Evolutionary conservation across 2,797 vertebrate genomes (phyloP).

Genomic region (Mus minutoides): DNA sequence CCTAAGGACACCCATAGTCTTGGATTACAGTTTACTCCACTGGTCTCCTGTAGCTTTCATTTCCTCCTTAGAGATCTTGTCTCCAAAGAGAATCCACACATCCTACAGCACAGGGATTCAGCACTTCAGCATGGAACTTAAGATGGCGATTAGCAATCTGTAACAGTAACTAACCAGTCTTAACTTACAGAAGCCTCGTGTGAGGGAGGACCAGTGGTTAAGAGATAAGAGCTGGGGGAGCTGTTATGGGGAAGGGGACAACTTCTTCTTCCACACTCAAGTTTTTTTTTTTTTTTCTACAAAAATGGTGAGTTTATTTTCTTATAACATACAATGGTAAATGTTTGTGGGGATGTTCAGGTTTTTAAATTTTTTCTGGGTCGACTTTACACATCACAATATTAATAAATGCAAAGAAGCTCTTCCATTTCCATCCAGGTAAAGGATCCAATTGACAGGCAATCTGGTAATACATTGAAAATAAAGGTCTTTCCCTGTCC

Average conservation of each 20-base stretch:
- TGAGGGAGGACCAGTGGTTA: neutral
- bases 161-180: neutral
- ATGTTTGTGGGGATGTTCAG: constrained; percentile 90
- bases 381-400: constrained; percentile 94
- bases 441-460: constrained; percentile 88
- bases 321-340: constrained; percentile 94
- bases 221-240: neutral
- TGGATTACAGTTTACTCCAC: neutral
- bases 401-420: constrained; percentile 87
- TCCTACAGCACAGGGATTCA: neutral
- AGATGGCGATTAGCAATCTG: neutral
- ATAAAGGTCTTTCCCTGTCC: constrained; percentile 84
- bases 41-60: neutral
- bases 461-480: constrained; percentile 85
- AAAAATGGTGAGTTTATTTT: constrained; percentile 93
- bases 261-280: constrained; percentile 46
- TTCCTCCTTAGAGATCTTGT: neutral
- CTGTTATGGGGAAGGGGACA: neutral
- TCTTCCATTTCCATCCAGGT: constrained; percentile 92
- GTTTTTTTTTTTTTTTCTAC: constrained; percentile 79
- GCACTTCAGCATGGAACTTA: neutral
- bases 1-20: neutral
- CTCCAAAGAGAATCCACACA: neutral
- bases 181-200: neutral
- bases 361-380: constrained; percentile 88